phyloP scores from a whole-genome alignment of 2,113 vertebrate species.

The Micronycteris hirsuta region DNA sequence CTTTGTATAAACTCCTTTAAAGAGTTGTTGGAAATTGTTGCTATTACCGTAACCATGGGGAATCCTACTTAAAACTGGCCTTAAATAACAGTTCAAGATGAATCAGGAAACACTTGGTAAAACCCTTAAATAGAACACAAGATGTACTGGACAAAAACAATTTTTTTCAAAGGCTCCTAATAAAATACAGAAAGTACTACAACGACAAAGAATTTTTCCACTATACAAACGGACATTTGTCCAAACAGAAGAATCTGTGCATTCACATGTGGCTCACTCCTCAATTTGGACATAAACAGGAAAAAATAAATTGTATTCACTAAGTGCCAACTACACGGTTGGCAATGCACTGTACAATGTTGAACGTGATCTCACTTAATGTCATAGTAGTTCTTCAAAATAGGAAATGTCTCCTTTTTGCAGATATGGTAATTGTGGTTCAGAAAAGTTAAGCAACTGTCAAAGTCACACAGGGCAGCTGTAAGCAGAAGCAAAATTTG shows the following conservation, averaged over 20 bases:
- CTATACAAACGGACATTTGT: background rate
- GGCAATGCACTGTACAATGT: background rate
- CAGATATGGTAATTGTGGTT: background rate
- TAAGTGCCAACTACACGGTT: background rate
- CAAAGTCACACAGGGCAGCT: background rate
- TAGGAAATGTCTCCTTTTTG: background rate
- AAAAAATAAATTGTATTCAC: background rate
- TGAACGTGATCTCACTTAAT: background rate
- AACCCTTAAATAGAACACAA: background rate
- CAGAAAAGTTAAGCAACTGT: background rate
- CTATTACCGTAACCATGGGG: background rate
- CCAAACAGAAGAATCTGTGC: background rate
- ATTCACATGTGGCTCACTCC: background rate
- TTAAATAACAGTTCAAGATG: conserved; percentile 1
- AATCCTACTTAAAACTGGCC: background rate
- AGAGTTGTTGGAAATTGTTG: background rate
- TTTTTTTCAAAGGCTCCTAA: background rate
- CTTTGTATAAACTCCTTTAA: background rate
- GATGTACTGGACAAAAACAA: background rate
- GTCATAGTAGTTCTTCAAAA: background rate
- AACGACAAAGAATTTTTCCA: background rate
- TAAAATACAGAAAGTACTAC: background rate
- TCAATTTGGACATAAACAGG: background rate
- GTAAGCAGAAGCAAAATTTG: background rate
- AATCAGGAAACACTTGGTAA: background rate